Conservation (phyloP, 1,140 invertebrate genomes). For the Aphelinus atriplicis region DNA sequence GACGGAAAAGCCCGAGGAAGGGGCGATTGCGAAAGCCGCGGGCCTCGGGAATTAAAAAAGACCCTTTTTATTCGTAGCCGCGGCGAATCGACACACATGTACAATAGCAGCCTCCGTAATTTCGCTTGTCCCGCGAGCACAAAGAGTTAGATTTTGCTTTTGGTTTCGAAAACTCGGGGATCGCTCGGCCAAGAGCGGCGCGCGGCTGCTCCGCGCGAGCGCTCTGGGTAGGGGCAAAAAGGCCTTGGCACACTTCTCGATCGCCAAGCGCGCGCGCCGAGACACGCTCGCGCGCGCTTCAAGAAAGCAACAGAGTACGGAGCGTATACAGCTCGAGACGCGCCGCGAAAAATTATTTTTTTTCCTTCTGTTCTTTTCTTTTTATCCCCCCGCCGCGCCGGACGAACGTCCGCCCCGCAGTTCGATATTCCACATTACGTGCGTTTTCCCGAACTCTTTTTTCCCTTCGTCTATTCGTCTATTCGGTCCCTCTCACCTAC, state of each 20-base stretch:
- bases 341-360: background rate
- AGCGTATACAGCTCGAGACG: background rate
- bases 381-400: background rate
- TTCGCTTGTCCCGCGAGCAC: conserved; percentile 40
- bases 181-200: conserved; percentile 55
- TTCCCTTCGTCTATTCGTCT: background rate
- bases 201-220: too few relatives aligned
- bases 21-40: too few relatives aligned
- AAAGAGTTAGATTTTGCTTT: conserved; percentile 68
- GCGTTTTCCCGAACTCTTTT: too few relatives aligned
- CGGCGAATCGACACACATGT: too few relatives aligned
- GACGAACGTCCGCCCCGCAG: too few relatives aligned
- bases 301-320: background rate
- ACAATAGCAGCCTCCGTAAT: too few relatives aligned
- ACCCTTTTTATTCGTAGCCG: too few relatives aligned
- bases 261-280: conserved; percentile 24
- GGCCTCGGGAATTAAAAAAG: too few relatives aligned
- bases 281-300: conserved; percentile 7
- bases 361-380: background rate
- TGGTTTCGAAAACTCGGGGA: conserved; percentile 66
- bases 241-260: conserved; percentile 65
- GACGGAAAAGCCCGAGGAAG: too few relatives aligned
- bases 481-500: too few relatives aligned
- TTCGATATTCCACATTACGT: too few relatives aligned
- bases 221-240: conserved; percentile 29